A percentile compares a stretch with the other conserved stretches of the same genome.
phyloP scores from a whole-genome alignment of 2,888 invertebrate genomes.

The Meta bourneti region DNA sequence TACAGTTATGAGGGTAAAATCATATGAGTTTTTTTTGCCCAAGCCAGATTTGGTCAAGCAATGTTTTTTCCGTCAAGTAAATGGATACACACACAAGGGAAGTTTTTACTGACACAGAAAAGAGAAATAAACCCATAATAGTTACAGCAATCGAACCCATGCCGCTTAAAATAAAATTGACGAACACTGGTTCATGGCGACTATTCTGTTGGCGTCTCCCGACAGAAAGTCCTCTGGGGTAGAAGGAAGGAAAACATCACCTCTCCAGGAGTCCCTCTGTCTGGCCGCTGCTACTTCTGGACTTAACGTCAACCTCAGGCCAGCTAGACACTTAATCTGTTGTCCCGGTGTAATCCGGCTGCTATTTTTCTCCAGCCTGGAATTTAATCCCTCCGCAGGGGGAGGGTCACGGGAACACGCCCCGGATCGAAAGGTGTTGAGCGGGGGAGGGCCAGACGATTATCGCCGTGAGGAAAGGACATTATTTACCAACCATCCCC shows the following conservation, averaged over 20 bases:
- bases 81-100: too few species aligned
- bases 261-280: background rate
- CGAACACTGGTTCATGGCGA: too few species aligned
- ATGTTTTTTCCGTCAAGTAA: too few species aligned
- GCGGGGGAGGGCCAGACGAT: slow-evolving; percentile 4
- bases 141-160: too few species aligned
- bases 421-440: slow-evolving; percentile 9
- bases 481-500: slow-evolving; percentile 6
- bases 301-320: slow-evolving; percentile 56
- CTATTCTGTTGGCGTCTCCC: too few species aligned
- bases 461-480: background rate
- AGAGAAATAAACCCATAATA: too few species aligned
- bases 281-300: background rate
- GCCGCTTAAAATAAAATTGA: too few species aligned
- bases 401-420: slow-evolving; percentile 21
- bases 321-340: slow-evolving; percentile 32
- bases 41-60: too few species aligned
- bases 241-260: background rate
- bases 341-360: slow-evolving; percentile 19
- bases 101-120: too few species aligned
- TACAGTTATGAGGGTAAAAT: too few species aligned
- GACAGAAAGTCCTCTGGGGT: too few species aligned
- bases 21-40: too few species aligned
- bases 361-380: slow-evolving; percentile 23
- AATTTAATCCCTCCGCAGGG: slow-evolving; percentile 18